A percentile compares a stretch with the other conserved stretches of the same genome.
These are phyloP conservation scores for Ectobius pallidus DNA, from an alignment of 2,888 invertebrate genomes.

Conservation along the genomic window DNA sequence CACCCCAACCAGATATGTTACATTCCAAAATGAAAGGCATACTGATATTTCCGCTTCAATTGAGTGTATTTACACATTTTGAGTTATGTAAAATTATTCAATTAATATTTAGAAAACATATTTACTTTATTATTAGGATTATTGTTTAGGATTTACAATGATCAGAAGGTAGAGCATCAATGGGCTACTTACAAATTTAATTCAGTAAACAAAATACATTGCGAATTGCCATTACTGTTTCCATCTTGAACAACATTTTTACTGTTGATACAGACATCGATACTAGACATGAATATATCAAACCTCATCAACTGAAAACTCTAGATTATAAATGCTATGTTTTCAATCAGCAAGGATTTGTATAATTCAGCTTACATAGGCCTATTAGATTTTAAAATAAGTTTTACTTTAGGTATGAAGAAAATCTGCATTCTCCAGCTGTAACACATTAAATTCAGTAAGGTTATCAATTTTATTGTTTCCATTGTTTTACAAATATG, in stretches of 20 bases:
- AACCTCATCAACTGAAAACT: constrained; percentile 11
- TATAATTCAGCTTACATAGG: not conserved
- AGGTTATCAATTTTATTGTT: no score
- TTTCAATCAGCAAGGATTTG: not conserved
- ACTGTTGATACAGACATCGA: constrained; percentile 9
- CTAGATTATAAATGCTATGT: not conserved
- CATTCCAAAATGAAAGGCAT: constrained; percentile 44
- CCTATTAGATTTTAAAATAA: no score
- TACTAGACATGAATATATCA: constrained; percentile 6
- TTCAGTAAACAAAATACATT: not conserved
- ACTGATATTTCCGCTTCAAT: constrained; percentile 42
- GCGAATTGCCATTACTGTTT: not conserved
- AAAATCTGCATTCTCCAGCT: no score
- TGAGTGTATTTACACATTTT: not conserved
- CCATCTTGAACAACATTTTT: not conserved
- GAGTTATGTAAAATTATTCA: not conserved
- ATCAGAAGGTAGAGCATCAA: not conserved
- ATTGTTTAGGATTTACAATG: not conserved
- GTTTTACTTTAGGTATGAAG: no score
- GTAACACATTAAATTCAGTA: no score
- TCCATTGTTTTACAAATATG: not conserved
- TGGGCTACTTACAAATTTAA: not conserved
- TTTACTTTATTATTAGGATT: no score
- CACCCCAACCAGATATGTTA: constrained; percentile 46
- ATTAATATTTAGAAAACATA: not conserved